Base-by-base conservation (phyloP, 2,113 vertebrate species). In the Misgurnus mizolepis region DNA sequence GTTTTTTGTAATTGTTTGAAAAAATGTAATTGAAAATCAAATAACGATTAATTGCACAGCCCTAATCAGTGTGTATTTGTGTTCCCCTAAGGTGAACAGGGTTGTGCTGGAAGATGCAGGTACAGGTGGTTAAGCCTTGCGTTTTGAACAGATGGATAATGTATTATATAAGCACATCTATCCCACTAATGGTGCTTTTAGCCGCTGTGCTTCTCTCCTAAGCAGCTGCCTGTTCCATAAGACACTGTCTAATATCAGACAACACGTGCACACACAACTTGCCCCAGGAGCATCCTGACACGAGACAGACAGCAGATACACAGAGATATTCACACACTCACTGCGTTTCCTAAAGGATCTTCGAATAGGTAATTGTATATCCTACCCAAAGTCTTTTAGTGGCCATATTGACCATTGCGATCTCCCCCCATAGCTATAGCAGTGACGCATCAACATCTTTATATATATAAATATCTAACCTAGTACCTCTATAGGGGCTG, bases 161-260 rank as follows among this genome's bases (percentile, higher is more conserved):
- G 89, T 89, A 91, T 91, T 91, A 93, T 92, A 90, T 90, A 92
- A 92, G 90, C 89, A 90, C 88, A 91, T 88, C 90, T 84, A 91
- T 92, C 90, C 88, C 82, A 85, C 87, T 91, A 89, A 89, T 90
- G 90, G 90, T 84, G 86, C 88, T 86, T 91, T 91, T 89, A 92
- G 88, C 87, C 82, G 82, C 50, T 65, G 40, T 22, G 62, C 55
- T 55, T 27, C 62, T 39, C 62, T 68, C 80, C 88, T 88, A 83
- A 87, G 86, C 78, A 76, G 89, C 90, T 90, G 90, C 83, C 89
- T 89, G 87, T 86, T 86, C 81, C 87, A 84, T 80, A 87, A 90
- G 90, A 91, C 2, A 22, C 67, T 43, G 80, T 49, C 69, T 71
- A 53, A 78, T 67, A 80, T 65, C 58, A 40, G 49, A 75, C 64